Conservation (phyloP, 2,888 invertebrate species). For the Drosophila phalerata region DNA sequence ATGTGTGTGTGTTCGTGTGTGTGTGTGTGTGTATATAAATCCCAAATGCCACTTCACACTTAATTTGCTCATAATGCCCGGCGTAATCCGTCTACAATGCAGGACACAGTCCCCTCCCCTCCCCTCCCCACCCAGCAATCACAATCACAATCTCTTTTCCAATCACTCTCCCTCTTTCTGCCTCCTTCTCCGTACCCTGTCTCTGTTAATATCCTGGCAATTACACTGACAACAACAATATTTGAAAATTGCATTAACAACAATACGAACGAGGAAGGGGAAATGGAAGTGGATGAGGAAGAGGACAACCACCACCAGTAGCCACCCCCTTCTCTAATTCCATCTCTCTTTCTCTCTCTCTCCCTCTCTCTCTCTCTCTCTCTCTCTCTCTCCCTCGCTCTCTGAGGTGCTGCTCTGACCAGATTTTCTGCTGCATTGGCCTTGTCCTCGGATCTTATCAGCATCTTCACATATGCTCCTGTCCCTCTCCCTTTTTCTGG, state of each 20-base stretch:
- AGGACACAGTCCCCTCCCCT: slow-evolving; percentile 31
- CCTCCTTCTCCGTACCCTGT: neutral
- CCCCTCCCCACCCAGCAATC: neutral
- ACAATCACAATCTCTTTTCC: neutral
- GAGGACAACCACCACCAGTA: slow-evolving; percentile 22
- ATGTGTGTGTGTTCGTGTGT: slow-evolving; percentile 2
- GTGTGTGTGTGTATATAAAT: slow-evolving; percentile 55
- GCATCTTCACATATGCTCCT: slow-evolving; percentile 64
- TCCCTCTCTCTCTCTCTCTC: neutral
- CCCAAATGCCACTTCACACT: slow-evolving; percentile 83
- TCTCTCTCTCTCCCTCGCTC: slow-evolving; percentile 12
- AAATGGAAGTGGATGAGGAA: neutral
- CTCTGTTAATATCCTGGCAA: slow-evolving; percentile 74
- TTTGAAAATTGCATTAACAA: slow-evolving; percentile 68
- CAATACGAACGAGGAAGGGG: slow-evolving; percentile 4
- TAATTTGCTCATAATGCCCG: slow-evolving; percentile 83
- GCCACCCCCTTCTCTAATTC: slow-evolving; percentile 4
- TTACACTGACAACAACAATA: slow-evolving; percentile 77
- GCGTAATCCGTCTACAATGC: slow-evolving; percentile 71
- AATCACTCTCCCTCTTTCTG: neutral
- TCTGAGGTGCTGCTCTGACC: slow-evolving; percentile 12
- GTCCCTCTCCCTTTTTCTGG: neutral
- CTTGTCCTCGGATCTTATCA: slow-evolving; percentile 66
- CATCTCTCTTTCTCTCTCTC: neutral
- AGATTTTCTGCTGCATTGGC: slow-evolving; percentile 70